phyloP scores from a whole-genome alignment of 2,113 vertebrate genomes.

The Centropristis striata region DNA sequence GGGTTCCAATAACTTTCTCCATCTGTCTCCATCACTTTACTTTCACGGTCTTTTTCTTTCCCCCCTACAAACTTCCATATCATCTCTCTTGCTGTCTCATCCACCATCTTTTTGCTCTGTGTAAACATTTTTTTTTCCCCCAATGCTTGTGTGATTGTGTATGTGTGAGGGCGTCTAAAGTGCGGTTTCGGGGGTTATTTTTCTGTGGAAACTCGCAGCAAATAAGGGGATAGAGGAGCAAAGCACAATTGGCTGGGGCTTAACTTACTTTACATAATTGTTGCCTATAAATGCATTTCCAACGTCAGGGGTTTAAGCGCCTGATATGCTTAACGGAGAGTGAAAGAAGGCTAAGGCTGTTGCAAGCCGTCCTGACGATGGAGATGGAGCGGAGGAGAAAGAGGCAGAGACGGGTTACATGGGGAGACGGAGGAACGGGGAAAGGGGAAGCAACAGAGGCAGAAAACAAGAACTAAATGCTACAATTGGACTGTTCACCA shows the following conservation, averaged over 20 bases:
- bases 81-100: conserved; percentile 16
- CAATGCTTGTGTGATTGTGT: not conserved
- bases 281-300: conserved; percentile 60
- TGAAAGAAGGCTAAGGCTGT: conserved; percentile 35
- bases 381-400: conserved; percentile 32
- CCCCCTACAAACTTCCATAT: not conserved
- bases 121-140: conserved; percentile 4
- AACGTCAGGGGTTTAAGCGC: conserved; percentile 41
- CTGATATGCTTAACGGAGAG: conserved; percentile 48
- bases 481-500: not conserved
- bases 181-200: conserved; percentile 21
- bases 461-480: conserved; percentile 11
- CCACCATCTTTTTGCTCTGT: not conserved
- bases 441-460: conserved; percentile 1
- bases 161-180: not conserved
- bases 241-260: conserved; percentile 50
- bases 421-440: not conserved
- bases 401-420: conserved; percentile 10
- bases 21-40: not conserved
- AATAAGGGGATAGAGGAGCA: conserved; percentile 43
- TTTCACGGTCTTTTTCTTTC: not conserved
- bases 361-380: conserved; percentile 9
- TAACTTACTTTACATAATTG: conserved; percentile 68
- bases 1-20: conserved; percentile 1
- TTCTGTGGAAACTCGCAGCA: conserved; percentile 20